A percentile compares a stretch with the other conserved stretches of the same genome.
phyloP scores from a whole-genome alignment of 2,888 invertebrate species.

The Amblyjoppa fuscipennis region DNA sequence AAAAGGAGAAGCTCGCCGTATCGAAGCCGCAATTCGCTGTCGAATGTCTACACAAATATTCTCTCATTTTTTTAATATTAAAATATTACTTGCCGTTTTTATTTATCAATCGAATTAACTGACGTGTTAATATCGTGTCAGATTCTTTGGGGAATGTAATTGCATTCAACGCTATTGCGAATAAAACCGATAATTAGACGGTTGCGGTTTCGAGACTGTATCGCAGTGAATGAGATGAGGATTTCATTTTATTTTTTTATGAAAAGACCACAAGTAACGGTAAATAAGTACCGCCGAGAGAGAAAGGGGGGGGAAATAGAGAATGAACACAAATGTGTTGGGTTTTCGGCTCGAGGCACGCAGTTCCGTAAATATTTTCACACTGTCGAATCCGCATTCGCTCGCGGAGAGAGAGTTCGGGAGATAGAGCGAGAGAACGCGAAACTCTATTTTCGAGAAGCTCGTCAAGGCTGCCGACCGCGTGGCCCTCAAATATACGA shows the following conservation, averaged over 20 bases:
- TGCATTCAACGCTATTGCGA: too few species aligned
- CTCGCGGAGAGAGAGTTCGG: not conserved
- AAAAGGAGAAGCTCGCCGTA: not conserved
- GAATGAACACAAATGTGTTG: constrained; percentile 12
- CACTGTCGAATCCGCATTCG: constrained; percentile 24
- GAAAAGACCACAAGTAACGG: not conserved
- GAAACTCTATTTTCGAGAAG: constrained; percentile 55
- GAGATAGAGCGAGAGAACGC: not conserved
- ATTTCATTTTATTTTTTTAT: not conserved
- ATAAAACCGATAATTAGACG: not conserved
- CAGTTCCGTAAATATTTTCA: constrained; percentile 49
- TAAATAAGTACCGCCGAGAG: not conserved
- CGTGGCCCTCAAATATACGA: constrained; percentile 50
- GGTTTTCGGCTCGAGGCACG: constrained; percentile 2
- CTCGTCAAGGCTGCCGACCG: constrained; percentile 54
- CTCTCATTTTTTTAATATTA: too few species aligned
- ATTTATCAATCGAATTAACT: not conserved
- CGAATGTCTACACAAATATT: not conserved
- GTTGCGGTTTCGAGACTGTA: not conserved
- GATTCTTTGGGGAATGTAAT: too few species aligned
- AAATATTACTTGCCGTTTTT: too few species aligned
- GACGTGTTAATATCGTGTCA: too few species aligned
- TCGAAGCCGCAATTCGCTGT: constrained; percentile 4
- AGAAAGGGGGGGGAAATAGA: not conserved
- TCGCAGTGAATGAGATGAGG: not conserved